phyloP scores from a whole-genome alignment of 30 jellyfish, hydroid and myxozoan species.

The Mastigias papua region DNA sequence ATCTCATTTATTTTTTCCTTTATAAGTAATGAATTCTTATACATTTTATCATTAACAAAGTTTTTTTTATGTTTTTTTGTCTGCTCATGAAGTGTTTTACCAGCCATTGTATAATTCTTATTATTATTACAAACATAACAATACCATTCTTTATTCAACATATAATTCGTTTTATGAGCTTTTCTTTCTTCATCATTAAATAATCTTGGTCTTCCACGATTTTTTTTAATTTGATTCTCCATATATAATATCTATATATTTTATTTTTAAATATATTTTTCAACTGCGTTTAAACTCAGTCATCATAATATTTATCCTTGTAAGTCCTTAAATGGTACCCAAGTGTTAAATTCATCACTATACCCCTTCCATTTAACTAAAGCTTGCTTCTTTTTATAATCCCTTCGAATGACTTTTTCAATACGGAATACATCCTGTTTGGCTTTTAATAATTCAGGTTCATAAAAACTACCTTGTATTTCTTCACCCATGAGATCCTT shows the following conservation, averaged over 20 bases:
- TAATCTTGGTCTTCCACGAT: slow-evolving; percentile 41
- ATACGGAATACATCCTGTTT: no score
- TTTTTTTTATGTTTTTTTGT: not conserved
- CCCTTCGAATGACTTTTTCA: no score
- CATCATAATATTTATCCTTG: no score
- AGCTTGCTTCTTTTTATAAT: no score
- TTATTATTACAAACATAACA: slow-evolving; percentile 30
- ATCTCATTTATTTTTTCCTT: not conserved
- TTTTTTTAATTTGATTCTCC: slow-evolving; percentile 28
- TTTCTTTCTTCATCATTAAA: slow-evolving; percentile 37
- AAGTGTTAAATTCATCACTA: no score
- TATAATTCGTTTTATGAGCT: slow-evolving; percentile 20
- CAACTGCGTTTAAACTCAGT: not conserved
- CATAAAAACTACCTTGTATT: no score
- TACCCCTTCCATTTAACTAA: no score
- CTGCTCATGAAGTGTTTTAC: not conserved
- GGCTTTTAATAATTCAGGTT: no score
- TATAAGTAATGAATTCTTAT: no score
- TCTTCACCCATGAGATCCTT: no score
- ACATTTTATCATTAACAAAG: no score
- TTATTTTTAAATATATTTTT: slow-evolving; percentile 8
- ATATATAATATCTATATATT: slow-evolving; percentile 12
- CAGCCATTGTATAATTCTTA: slow-evolving; percentile 52
- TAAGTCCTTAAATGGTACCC: no score
- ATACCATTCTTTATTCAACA: slow-evolving; percentile 65